These are phyloP conservation scores for Urocynchramus pylzowi DNA, from an alignment of 2,113 vertebrate genomes.

Conservation along the genomic window DNA sequence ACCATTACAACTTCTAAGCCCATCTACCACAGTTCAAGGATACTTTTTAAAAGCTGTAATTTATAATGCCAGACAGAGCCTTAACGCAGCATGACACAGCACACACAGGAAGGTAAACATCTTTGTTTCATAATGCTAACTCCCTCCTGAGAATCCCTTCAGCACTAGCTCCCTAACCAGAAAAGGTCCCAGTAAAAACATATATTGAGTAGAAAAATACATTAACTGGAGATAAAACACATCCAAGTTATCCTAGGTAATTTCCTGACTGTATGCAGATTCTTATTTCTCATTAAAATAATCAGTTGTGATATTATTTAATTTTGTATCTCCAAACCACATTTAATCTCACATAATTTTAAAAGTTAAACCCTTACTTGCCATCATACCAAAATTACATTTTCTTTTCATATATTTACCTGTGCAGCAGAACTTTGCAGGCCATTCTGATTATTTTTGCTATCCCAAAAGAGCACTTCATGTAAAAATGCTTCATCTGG, in stretches of 20 bases:
- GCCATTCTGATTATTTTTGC: conserved; percentile 78
- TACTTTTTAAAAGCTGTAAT: conserved; percentile 14
- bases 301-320: background rate
- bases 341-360: background rate
- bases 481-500: conserved; percentile 70
- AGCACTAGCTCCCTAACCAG: background rate
- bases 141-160: background rate
- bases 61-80: background rate
- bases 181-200: background rate
- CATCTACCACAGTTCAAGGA: background rate
- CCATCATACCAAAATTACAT: background rate
- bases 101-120: conserved; percentile 44
- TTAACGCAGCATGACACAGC: conserved; percentile 66
- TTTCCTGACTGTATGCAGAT: background rate
- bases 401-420: conserved; percentile 69
- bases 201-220: background rate
- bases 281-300: background rate
- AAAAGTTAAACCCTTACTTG: background rate
- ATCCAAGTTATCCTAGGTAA: background rate
- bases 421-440: conserved; percentile 86
- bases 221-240: background rate
- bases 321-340: background rate
- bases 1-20: background rate
- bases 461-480: conserved; percentile 79
- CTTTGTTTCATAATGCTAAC: conserved; percentile 13